A percentile compares a stretch with the other conserved stretches of the same genome.
These are phyloP conservation scores for Pseudochirops cupreus DNA, from an alignment of 2,797 vertebrate species.

Conservation along the genomic window DNA sequence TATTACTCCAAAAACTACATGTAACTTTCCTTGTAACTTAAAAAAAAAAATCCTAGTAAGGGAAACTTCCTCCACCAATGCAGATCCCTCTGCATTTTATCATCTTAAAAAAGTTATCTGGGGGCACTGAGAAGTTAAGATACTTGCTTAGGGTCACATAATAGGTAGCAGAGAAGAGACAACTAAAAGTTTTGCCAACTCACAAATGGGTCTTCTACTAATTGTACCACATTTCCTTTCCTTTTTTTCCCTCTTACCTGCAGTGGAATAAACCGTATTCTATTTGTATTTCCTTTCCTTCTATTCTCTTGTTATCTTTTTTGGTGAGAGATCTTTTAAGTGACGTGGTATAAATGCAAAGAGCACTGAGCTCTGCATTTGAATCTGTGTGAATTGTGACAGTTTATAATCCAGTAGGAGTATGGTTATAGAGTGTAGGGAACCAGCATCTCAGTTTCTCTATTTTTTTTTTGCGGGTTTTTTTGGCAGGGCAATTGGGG, in stretches of 20 bases:
- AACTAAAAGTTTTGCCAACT: background rate
- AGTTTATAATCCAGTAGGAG: background rate
- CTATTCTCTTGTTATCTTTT: background rate
- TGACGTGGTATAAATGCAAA: background rate
- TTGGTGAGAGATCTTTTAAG: background rate
- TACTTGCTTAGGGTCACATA: background rate
- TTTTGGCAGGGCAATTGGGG: no score
- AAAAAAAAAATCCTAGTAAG: background rate
- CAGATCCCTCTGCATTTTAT: background rate
- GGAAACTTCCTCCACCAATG: background rate
- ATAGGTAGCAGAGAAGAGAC: background rate
- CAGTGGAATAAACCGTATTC: background rate
- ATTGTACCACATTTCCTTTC: background rate
- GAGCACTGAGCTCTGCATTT: background rate
- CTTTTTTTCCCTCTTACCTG: background rate
- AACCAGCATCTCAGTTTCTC: background rate
- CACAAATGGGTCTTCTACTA: background rate
- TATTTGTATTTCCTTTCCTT: background rate
- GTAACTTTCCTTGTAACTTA: background rate
- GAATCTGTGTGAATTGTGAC: background rate
- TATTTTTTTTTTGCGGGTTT: background rate
- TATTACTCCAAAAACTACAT: background rate
- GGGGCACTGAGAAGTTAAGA: background rate
- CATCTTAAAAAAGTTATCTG: background rate
- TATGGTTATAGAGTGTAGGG: background rate